Conservation (phyloP, 1,140 invertebrate species). For the Manduca sexta region DNA sequence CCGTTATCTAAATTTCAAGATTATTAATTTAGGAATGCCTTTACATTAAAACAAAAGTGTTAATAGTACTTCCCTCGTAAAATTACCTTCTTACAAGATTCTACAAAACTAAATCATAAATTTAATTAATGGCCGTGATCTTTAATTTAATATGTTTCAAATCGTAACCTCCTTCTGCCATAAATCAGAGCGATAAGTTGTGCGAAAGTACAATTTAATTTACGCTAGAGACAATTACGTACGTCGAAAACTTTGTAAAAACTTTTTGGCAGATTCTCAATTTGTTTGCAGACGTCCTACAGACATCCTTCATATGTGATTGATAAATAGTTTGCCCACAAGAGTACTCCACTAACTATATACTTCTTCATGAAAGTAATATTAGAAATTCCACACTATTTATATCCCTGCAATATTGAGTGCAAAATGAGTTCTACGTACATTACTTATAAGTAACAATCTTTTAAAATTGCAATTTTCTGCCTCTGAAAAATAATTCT, state of each 20-base stretch:
- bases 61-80: too few relatives aligned
- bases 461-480: too few relatives aligned
- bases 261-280: constrained; percentile 1
- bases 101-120: not conserved
- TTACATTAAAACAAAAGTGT: too few relatives aligned
- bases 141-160: not conserved
- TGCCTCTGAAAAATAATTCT: too few relatives aligned
- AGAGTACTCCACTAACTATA: too few relatives aligned
- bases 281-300: constrained; percentile 4
- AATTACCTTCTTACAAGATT: constrained; percentile 5
- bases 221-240: constrained; percentile 1
- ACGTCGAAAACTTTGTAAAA: constrained; percentile 6
- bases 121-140: constrained; percentile 1
- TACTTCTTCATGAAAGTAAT: too few relatives aligned
- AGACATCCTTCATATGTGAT: constrained; percentile 9
- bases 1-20: too few relatives aligned
- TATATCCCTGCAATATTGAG: too few relatives aligned
- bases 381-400: too few relatives aligned
- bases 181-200: constrained; percentile 4
- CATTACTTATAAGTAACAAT: too few relatives aligned
- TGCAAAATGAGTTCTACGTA: too few relatives aligned
- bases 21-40: too few relatives aligned
- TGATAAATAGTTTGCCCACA: not conserved
- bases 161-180: not conserved
- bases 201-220: constrained; percentile 3